Base-by-base conservation (phyloP, 2,113 vertebrate species). In the Plectropomus leopardus region DNA sequence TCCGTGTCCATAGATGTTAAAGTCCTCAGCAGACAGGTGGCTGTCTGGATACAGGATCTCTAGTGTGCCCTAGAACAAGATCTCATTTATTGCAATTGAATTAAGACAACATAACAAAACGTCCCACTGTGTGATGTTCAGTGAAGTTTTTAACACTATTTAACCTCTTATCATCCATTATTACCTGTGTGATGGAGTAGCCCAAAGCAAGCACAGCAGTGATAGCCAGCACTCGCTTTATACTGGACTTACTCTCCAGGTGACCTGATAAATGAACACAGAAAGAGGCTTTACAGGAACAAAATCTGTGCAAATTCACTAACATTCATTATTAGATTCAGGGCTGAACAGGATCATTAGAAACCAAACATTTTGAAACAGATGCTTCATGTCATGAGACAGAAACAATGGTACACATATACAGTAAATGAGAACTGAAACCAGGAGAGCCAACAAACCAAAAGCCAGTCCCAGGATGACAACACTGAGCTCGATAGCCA, bases 1-100 rank as follows among this genome's bases (percentile, higher is more conserved):
- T 48, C 98, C 98, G 0, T 99, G 98, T 36, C 98, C 98, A 5
- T 99, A 99, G 89, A 99, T 99, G 85, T 99, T 99, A 84, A 99
- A 99, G 90, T 99, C 98, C 85, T 99, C 97, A 0, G 98, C 98
- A 0, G 98, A 99, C 19, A 99, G 96, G 73, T 98, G 97, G 34
- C 96, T 92, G 72, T 99, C 98, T 0, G 98, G 90, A 58, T 99
- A 99, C 13, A 96, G 90, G 88, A 99, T 99, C 94, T 99, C 98
- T 84, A 99, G 81, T 0, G 97, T 97, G 2, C 98, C 98, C 98
- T 99, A 17, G 15, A 55, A 68, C 5, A 40, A 75, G 3, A 2
- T 0, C 13, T 30, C 2, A 60, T 47, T 53, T 14, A 57, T 36
- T 76, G 61, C 1, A 30, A 48, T 3, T 61, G 42, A 7, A 73